phyloP scores from a whole-genome alignment of 1,140 invertebrate species.

The Berghia stephanieae region DNA sequence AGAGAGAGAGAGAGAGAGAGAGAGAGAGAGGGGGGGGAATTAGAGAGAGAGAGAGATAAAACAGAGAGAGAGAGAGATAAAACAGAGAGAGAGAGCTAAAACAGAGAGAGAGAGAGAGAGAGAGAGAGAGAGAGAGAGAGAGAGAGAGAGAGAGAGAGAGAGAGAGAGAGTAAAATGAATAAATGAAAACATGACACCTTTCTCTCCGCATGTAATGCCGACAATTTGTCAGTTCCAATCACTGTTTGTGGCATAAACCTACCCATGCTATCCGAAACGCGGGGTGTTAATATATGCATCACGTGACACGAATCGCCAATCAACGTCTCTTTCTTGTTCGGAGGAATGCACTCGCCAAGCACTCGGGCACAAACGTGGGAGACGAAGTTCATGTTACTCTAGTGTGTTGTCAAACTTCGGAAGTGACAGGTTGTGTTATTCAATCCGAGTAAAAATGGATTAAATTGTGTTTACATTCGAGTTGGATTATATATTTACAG shows the following conservation, averaged over 20 bases:
- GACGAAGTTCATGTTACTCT: conserved; percentile 39
- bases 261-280: conserved; percentile 49
- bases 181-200: not conserved
- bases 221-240: conserved; percentile 41
- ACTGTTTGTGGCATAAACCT: conserved; percentile 41
- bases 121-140: conserved; percentile 31
- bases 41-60: conserved; percentile 9
- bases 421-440: conserved; percentile 20
- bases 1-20: conserved; percentile 2
- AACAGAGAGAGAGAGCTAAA: conserved; percentile 12
- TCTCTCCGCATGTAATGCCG: conserved; percentile 32
- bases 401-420: conserved; percentile 29
- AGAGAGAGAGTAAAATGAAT: not conserved
- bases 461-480: conserved; percentile 21
- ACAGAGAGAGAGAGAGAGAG: conserved; percentile 24
- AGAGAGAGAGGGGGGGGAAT: too few relatives aligned
- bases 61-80: too few relatives aligned
- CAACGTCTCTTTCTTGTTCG: conserved; percentile 35
- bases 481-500: not conserved
- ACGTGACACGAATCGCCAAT: conserved; percentile 47
- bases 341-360: conserved; percentile 49
- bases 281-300: conserved; percentile 50
- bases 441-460: conserved; percentile 21
- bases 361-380: conserved; percentile 49
- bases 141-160: conserved; percentile 13